Evolutionary conservation across 2,113 vertebrate genomes (phyloP).

Genomic region (Catagonus wagneri): DNA sequence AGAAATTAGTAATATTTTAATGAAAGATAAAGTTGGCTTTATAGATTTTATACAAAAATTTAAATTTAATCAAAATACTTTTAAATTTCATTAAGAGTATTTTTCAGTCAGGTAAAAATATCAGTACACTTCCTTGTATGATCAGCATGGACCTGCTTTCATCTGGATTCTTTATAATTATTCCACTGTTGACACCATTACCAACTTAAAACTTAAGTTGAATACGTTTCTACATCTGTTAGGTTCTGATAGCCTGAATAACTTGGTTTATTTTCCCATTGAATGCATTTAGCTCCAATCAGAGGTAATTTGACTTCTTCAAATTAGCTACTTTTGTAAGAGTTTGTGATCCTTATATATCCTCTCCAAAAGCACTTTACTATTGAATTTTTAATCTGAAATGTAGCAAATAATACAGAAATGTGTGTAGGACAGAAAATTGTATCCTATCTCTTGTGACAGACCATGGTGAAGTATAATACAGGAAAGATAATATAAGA

Average conservation of each 20-base stretch:
- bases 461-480: no score
- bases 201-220: not conserved
- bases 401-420: not conserved
- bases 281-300: not conserved
- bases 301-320: not conserved
- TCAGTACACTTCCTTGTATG: not conserved
- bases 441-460: no score
- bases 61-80: not conserved
- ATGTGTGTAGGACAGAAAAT: not conserved
- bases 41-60: not conserved
- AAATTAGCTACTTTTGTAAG: not conserved
- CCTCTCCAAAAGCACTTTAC: not conserved
- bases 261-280: not conserved
- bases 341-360: not conserved
- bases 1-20: conserved; percentile 19
- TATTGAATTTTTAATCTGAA: conserved; percentile 13
- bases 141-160: not conserved
- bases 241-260: not conserved
- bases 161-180: not conserved
- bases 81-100: not conserved
- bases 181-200: not conserved
- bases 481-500: no score
- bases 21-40: not conserved
- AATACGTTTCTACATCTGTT: not conserved
- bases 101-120: not conserved